Base-by-base conservation (phyloP, 2,797 vertebrate species). In the Champsocephalus gunnari region DNA sequence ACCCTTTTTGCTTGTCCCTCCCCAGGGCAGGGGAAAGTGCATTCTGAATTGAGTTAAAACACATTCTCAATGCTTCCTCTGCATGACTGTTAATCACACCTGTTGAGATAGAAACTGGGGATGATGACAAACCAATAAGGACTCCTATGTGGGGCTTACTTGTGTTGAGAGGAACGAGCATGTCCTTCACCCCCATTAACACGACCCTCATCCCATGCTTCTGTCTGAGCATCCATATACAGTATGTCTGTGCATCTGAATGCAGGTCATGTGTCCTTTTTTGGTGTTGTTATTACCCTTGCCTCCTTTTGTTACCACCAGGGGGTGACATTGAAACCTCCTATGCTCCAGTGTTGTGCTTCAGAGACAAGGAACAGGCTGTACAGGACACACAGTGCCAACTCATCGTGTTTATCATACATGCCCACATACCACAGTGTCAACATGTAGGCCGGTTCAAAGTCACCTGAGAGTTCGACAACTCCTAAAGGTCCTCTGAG, bases 371-470 rank as follows among this genome's bases (percentile, higher is more conserved):
- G 34, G 93, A 71, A 91, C 92, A 93, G 2, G 83, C 84, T 89
- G 91, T 93, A 87, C 91, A 83, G 85, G 88, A 92, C 89, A 88
- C n/a, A 14, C 28, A 69, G 83, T 90, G 58, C 90, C 58, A 55
- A 58, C 66, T 10, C 28, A 61, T 12, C 16, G 3, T 67, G 64
- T 85, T 70, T 75, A 53, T 34, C 11, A 43, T 21, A 64, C 66
- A 77, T 54, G 45, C 54, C 24, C 24, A 28, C 12, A 47, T 71
- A 72, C 48, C 34, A 60, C 66, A 61, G 8, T 49, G 72, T 66
- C 41, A 61, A 59, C 61, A 50, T 50, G 5, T 5, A 67, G 0
- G 17, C 2, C 3, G 9, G 44, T 66, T 59, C 41, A 77, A 75
- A n/a, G 70, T 69, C 74, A 71, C 19, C 28, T 32, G 3, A 73